Evolutionary conservation across 2,113 vertebrate genomes (phyloP), one percentile per base, ranked within the genome.

Genomic region (Nothobranchius furzeri): DNA sequence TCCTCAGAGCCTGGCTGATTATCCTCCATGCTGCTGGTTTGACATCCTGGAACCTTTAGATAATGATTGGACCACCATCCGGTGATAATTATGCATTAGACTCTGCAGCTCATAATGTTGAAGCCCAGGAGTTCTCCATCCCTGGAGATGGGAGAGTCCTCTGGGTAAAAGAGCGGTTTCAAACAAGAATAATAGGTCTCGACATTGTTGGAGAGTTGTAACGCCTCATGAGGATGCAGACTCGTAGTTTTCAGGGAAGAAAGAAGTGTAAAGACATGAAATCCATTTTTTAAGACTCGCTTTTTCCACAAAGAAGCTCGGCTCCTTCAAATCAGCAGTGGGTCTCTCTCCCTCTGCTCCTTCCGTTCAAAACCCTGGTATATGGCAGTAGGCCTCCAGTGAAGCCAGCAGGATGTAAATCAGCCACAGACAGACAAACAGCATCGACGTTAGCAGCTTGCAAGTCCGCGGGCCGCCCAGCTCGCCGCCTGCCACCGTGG

Each of bases 381-480:
- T 54, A 85, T 94, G 93, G 79, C 94, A 95, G 87, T 95, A 94
- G 50, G 94, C 92, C 82, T 93, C 94, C 73, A 95, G 82, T 1
- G 93, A 93, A 57, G 93, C 88, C 86, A 94, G 79, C 60, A 95
- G 49, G 83, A 95, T 94, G 89, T 95, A 95, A 66, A 93, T 37
- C 42, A 95, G 85, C 94, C 94, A 95, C 50, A 95, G 76, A 7
- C 70, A 72, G 30, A 92, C 2, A 70, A 94, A 95, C 50, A 94
- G 0, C 12, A 91, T 40, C 0, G 91, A 85, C 1, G 94, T 95
- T 8, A 93, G 0, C 43, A 92, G 9, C 86, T 95, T 95, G 86
- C 84, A 84, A 82, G 89, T 89, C 88, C 94, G 88, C 11, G 93
- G 92, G 7, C 94, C 94, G 5, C 94, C 94, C 40, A 95, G 89